Conservation (phyloP, 2,888 invertebrate species). For the Agapostemon virescens region DNA sequence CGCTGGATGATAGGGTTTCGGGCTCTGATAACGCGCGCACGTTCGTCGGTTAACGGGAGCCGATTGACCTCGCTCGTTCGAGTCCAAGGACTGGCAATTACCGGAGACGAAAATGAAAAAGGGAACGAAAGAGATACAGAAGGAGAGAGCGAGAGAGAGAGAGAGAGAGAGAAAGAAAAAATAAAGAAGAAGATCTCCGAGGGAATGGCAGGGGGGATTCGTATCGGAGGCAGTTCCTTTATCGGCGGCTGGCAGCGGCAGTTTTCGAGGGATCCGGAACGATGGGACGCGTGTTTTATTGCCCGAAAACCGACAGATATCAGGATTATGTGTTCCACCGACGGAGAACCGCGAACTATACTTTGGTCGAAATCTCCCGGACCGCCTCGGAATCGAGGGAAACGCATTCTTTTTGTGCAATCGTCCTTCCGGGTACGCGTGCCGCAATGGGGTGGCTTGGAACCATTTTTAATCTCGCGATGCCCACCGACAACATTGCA, state of each 20-base stretch:
- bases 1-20: constrained; percentile 41
- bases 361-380: constrained; percentile 25
- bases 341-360: constrained; percentile 36
- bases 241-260: constrained; percentile 76
- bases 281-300: constrained; percentile 82
- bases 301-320: constrained; percentile 84
- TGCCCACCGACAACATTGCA: background rate
- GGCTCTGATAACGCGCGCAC: constrained; percentile 52
- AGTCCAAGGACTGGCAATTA: constrained; percentile 49
- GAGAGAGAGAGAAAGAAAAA: background rate
- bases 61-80: constrained; percentile 51
- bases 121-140: background rate
- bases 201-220: constrained; percentile 67
- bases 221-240: constrained; percentile 78
- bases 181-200: background rate
- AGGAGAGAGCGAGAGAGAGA: background rate
- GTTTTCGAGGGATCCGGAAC: constrained; percentile 68
- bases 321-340: constrained; percentile 77
- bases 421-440: background rate
- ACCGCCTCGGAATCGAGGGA: background rate
- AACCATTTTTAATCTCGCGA: background rate
- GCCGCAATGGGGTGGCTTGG: background rate
- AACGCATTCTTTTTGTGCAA: background rate
- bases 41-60: constrained; percentile 48
- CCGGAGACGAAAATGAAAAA: constrained; percentile 6